These are phyloP conservation scores for Acipenser transmontanus DNA, from an alignment of 2,797 vertebrate genomes.

Conservation along the genomic window DNA sequence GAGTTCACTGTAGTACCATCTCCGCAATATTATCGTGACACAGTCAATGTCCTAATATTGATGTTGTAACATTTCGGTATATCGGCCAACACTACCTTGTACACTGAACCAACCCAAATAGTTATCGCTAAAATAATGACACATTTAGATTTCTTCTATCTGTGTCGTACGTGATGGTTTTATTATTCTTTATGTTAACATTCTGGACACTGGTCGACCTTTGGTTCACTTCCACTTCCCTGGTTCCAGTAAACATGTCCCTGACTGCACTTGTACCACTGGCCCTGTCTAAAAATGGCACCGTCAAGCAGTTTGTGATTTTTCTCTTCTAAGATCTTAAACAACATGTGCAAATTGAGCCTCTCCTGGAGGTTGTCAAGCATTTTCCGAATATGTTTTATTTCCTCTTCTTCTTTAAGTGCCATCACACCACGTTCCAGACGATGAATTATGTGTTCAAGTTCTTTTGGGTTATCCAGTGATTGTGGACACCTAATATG, in stretches of 20 bases:
- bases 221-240: background rate
- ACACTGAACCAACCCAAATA: too few species aligned
- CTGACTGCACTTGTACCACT: slow-evolving; percentile 25
- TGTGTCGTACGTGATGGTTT: too few species aligned
- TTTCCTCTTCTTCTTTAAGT: background rate
- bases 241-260: slow-evolving; percentile 23
- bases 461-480: background rate
- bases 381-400: slow-evolving; percentile 7
- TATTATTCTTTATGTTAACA: slow-evolving; percentile 1
- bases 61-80: too few species aligned
- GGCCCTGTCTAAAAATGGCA: slow-evolving; percentile 15
- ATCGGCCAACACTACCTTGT: too few species aligned
- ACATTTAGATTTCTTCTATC: too few species aligned
- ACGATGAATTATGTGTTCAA: background rate
- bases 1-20: too few species aligned
- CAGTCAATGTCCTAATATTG: too few species aligned
- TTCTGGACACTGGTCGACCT: slow-evolving; percentile 16
- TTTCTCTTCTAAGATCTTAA: slow-evolving; percentile 10
- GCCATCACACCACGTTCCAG: background rate
- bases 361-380: slow-evolving; percentile 4
- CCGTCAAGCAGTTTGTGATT: background rate
- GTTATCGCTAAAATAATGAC: too few species aligned
- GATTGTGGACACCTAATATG: background rate
- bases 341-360: background rate
- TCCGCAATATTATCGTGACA: too few species aligned